These are phyloP conservation scores for Phalacrocorax pelagicus DNA, from an alignment of 2,113 vertebrate genomes.

Conservation along the genomic window DNA sequence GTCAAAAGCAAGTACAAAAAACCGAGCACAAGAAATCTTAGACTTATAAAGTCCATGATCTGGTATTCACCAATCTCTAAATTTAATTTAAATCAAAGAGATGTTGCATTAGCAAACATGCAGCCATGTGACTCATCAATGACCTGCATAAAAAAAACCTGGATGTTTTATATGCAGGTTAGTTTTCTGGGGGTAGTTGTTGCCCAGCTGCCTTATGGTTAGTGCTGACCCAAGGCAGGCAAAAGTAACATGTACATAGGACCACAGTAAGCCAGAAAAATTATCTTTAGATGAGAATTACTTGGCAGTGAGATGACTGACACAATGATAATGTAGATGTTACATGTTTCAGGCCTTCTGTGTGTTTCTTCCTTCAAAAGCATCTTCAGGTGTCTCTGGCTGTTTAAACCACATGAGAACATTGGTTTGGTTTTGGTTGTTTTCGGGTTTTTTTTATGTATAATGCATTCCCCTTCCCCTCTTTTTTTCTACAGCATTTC, in stretches of 20 bases:
- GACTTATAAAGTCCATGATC: not conserved
- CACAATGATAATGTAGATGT: not conserved
- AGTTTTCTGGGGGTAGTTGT: not conserved
- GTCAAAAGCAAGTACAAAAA: not conserved
- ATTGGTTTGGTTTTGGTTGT: not conserved
- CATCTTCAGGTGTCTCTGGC: not conserved
- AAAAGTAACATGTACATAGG: not conserved
- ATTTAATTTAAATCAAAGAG: not conserved
- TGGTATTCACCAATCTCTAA: not conserved
- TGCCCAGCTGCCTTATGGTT: not conserved
- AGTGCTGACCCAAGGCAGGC: not conserved
- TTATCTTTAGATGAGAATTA: not conserved
- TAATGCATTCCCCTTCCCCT: not conserved
- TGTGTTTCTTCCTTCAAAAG: not conserved
- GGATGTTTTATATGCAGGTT: not conserved
- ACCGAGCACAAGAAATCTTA: not conserved
- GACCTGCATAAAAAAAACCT: not conserved
- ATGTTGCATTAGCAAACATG: not conserved
- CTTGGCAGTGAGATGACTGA: not conserved
- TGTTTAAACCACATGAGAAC: not conserved
- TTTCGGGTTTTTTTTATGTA: not conserved
- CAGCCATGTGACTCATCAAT: not conserved
- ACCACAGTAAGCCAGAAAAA: not conserved
- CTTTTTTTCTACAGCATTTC: constrained; percentile 87
- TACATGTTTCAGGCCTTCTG: not conserved